Conservation (phyloP, 2,113 vertebrate genomes). For the Pionites leucogaster region DNA sequence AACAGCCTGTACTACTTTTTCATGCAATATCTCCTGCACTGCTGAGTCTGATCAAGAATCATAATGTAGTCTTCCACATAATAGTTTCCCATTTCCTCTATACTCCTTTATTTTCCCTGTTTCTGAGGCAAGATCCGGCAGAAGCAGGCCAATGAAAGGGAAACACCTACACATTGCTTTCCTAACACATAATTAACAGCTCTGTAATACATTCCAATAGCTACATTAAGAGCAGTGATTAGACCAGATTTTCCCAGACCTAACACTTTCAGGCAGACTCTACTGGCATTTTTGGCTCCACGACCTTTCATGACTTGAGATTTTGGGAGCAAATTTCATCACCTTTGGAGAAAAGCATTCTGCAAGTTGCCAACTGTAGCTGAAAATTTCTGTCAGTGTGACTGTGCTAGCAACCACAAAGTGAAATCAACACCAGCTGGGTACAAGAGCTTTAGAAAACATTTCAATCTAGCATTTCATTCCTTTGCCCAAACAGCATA, state of each 20-base stretch:
- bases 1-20: rapidly evolving
- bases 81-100: neutral
- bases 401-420: constrained; percentile 16
- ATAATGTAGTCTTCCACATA: neutral
- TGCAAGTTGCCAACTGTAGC: neutral
- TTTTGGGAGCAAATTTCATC: neutral
- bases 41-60: neutral
- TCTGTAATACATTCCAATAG: neutral
- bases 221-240: neutral
- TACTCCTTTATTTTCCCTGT: neutral
- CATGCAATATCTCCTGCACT: neutral
- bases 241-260: neutral
- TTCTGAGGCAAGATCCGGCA: neutral
- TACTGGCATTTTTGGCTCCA: neutral
- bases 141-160: neutral
- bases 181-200: neutral
- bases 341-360: neutral
- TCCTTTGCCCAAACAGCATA: constrained; percentile 18
- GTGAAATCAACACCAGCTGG: constrained; percentile 23
- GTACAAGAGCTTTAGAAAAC: neutral
- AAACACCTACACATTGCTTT: neutral
- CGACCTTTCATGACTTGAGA: neutral
- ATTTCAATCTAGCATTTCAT: neutral
- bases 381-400: neutral
- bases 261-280: neutral